Evolutionary conservation across 2,797 vertebrate genomes (phyloP).

Genomic region (Alauda arvensis): DNA sequence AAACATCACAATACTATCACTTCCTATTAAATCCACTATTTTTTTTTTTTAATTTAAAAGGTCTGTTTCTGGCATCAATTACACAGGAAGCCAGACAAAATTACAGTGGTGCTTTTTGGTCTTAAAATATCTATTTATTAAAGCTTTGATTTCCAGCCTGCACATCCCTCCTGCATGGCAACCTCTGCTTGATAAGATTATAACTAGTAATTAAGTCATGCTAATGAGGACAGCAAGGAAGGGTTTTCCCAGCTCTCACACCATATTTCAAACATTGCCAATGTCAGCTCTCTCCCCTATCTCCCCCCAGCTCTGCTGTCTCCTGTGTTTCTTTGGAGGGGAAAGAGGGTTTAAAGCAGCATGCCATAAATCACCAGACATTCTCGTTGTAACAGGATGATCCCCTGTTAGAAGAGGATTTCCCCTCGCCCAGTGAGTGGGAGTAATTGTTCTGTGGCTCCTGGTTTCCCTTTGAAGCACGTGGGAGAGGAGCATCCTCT

Average conservation of each 20-base stretch:
- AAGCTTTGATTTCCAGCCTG: conserved; percentile 8
- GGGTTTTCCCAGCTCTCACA: not conserved
- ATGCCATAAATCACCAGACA: conserved; percentile 48
- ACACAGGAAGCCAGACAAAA: not conserved
- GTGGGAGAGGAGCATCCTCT: conserved; percentile 33
- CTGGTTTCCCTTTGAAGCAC: conserved; percentile 49
- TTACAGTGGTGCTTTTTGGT: not conserved
- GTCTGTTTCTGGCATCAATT: not conserved
- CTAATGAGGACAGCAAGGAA: conserved; percentile 24
- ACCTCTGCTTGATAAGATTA: conserved; percentile 1
- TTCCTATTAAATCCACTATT: not conserved
- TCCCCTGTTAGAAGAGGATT: conserved; percentile 53
- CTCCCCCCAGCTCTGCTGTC: not conserved
- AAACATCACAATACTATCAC: not conserved
- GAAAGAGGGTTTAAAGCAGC: conserved; percentile 28
- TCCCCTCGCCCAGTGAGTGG: conserved; percentile 42
- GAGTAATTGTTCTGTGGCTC: conserved; percentile 40
- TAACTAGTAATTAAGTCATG: conserved; percentile 21
- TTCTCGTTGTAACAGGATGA: conserved; percentile 41
- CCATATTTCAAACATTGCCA: not conserved
- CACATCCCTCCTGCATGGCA: not conserved
- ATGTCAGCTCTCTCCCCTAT: not conserved
- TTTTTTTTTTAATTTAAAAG: not conserved
- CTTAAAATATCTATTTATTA: conserved; percentile 12
- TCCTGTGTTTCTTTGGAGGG: conserved; percentile 3